A percentile compares a stretch with the other conserved stretches of the same genome.
These are phyloP conservation scores for Carlito syrichta DNA, from an alignment of 2,113 vertebrate genomes.

Conservation along the genomic window DNA sequence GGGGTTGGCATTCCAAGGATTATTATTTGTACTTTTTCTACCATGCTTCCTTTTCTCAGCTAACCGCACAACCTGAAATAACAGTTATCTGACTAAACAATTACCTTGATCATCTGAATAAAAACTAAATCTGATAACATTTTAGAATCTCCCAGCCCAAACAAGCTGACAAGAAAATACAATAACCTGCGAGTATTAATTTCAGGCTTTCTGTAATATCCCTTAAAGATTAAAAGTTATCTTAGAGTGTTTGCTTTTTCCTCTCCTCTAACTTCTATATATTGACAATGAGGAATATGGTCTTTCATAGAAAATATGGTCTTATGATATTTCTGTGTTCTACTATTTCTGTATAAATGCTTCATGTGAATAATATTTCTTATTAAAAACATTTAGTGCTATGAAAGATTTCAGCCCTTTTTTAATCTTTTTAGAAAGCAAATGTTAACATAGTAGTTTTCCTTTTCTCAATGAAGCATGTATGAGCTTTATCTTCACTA, in stretches of 20 bases:
- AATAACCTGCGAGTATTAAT: neutral
- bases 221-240: slow-evolving; percentile 37
- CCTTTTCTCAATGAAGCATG: neutral
- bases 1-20: slow-evolving; percentile 10
- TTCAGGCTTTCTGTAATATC: slow-evolving; percentile 38
- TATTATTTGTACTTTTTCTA: neutral
- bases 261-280: slow-evolving; percentile 37
- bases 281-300: slow-evolving; percentile 32
- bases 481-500: neutral
- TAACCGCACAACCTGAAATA: slow-evolving; percentile 65
- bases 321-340: slow-evolving; percentile 41
- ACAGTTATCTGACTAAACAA: slow-evolving; percentile 66
- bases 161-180: slow-evolving; percentile 36
- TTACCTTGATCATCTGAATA: slow-evolving; percentile 38
- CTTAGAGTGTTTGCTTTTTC: slow-evolving; percentile 4
- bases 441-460: neutral
- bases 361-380: slow-evolving; percentile 41
- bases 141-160: slow-evolving; percentile 38
- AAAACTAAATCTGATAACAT: slow-evolving; percentile 44
- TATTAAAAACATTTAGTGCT: slow-evolving; percentile 29
- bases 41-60: slow-evolving; percentile 16
- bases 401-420: slow-evolving; percentile 39
- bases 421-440: slow-evolving; percentile 51
- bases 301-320: slow-evolving; percentile 46
- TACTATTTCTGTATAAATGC: slow-evolving; percentile 44